Conservation (phyloP, 2,888 invertebrate species). For the Subacronicta megacephala region DNA sequence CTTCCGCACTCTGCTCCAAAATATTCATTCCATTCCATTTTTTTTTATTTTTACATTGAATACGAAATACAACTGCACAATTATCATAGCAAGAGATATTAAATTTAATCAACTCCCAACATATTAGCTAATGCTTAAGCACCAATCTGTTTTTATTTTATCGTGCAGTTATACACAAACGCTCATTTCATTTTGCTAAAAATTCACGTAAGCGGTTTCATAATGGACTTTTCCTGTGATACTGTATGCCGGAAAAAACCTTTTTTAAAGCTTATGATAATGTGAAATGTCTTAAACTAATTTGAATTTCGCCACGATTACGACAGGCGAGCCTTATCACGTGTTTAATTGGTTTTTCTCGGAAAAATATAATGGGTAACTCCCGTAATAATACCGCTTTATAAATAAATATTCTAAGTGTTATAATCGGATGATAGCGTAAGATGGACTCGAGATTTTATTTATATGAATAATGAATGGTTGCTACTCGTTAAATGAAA, state of each 20-base stretch:
- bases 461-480: slow-evolving; percentile 21
- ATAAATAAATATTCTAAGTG: not conserved
- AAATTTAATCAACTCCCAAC: slow-evolving; percentile 45
- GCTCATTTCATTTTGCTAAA: slow-evolving; percentile 59
- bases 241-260: slow-evolving; percentile 60
- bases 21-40: no score
- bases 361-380: slow-evolving; percentile 15
- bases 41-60: slow-evolving; percentile 10
- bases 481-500: slow-evolving; percentile 23
- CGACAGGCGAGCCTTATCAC: slow-evolving; percentile 49
- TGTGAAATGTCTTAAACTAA: slow-evolving; percentile 63
- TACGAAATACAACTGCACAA: slow-evolving; percentile 16
- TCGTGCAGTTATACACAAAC: slow-evolving; percentile 50
- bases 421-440: slow-evolving; percentile 10
- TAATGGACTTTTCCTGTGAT: slow-evolving; percentile 62
- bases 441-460: slow-evolving; percentile 18
- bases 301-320: slow-evolving; percentile 62
- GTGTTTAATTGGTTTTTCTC: slow-evolving; percentile 52
- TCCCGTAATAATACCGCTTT: slow-evolving; percentile 4
- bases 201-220: slow-evolving; percentile 61
- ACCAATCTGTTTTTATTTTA: slow-evolving; percentile 53
- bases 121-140: slow-evolving; percentile 53
- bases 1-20: no score
- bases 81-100: slow-evolving; percentile 39
- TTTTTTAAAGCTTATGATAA: slow-evolving; percentile 67